These are phyloP conservation scores for Parthenolecanium corni DNA, from an alignment of 2,888 invertebrate genomes.

Conservation along the genomic window DNA sequence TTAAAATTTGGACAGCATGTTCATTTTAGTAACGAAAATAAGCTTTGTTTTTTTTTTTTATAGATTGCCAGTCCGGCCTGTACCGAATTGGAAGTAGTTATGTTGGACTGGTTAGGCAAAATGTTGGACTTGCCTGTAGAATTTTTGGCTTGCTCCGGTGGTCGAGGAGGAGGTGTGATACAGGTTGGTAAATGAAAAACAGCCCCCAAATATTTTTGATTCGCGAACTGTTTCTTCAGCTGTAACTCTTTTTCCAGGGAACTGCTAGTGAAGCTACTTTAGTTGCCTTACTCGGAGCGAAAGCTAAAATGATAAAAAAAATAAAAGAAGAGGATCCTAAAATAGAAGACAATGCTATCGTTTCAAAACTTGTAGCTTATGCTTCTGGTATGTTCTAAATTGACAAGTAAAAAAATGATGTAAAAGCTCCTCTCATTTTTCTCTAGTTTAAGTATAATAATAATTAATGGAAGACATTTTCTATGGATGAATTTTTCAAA, in stretches of 20 bases:
- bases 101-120: constrained; percentile 92
- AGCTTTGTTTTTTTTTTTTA: neutral
- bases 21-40: neutral
- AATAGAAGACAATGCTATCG: constrained; percentile 58
- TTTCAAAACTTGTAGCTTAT: constrained; percentile 74
- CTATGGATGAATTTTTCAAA: too few species aligned
- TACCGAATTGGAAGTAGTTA: constrained; percentile 87
- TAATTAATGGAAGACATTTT: neutral
- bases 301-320: constrained; percentile 56
- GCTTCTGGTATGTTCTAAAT: constrained; percentile 57
- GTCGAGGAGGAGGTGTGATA: constrained; percentile 77
- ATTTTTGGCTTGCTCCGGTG: constrained; percentile 67
- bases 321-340: constrained; percentile 61
- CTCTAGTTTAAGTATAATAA: too few species aligned
- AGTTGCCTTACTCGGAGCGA: constrained; percentile 82
- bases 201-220: too few species aligned
- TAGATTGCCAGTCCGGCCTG: constrained; percentile 90
- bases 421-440: too few species aligned
- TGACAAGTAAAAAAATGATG: too few species aligned
- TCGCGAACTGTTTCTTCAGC: too few species aligned
- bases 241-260: constrained; percentile 46
- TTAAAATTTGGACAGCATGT: neutral
- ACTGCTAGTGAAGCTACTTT: constrained; percentile 92
- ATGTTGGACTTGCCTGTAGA: constrained; percentile 75
- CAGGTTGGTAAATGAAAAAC: constrained; percentile 40